Percentiles rank a stretch among this genome's conserved stretches.
phyloP scores from a whole-genome alignment of 2,797 vertebrate genomes.

The Chelon labrosus region DNA sequence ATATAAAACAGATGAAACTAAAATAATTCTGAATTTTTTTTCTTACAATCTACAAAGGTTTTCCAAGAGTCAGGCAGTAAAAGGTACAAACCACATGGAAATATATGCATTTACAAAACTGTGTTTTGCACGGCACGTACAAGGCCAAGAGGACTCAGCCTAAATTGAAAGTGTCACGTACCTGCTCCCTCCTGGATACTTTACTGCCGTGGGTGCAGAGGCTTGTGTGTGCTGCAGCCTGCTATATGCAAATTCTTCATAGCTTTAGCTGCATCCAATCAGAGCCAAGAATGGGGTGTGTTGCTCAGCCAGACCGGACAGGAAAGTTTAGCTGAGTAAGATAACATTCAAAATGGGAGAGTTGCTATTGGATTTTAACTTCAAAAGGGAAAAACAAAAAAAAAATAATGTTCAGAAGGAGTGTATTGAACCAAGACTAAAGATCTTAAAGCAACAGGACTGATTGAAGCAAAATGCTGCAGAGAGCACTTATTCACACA shows the following conservation, averaged over 20 bases:
- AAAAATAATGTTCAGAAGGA: too few relatives aligned
- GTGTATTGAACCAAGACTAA: too few relatives aligned
- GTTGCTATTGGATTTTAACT: too few relatives aligned
- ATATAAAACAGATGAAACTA: conserved; percentile 4
- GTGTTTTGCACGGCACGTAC: background rate
- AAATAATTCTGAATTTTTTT: background rate
- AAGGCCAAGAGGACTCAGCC: background rate
- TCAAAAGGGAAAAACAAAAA: too few relatives aligned
- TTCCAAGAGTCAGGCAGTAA: background rate
- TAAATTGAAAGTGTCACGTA: conserved; percentile 24
- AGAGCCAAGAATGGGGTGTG: conserved; percentile 28
- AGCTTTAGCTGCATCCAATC: conserved; percentile 51
- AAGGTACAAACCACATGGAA: background rate
- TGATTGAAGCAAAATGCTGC: background rate
- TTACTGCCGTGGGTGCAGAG: conserved; percentile 35
- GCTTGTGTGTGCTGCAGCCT: conserved; percentile 46
- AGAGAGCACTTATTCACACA: background rate
- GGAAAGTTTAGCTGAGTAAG: background rate
- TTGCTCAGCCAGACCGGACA: conserved; percentile 30
- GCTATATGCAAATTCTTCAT: conserved; percentile 76
- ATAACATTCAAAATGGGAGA: background rate
- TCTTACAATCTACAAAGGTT: background rate
- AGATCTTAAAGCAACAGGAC: too few relatives aligned
- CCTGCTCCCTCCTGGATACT: conserved; percentile 49
- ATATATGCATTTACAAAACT: background rate